Base-by-base conservation (phyloP, 2,113 vertebrate species). In the Mustelus asterias region DNA sequence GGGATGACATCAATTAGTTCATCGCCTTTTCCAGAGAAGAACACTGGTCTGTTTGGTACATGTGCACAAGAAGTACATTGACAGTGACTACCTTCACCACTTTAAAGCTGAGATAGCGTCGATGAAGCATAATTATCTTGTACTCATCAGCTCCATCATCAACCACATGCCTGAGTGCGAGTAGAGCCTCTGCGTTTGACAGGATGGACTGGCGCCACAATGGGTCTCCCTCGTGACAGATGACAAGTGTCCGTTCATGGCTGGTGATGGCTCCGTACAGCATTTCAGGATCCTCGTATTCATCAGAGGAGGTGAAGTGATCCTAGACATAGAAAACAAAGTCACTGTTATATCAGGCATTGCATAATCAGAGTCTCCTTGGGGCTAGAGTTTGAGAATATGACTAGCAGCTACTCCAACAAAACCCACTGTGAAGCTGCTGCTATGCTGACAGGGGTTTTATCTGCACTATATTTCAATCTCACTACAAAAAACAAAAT, bases 91-190 rank as follows among this genome's bases (percentile, higher is more conserved):
- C 99, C 99, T 99, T 99, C 97, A 99, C 99, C 96, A 99, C 99
- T 97, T 99, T 99, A 97, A 99, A 99, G 97, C 98, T 99, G 97
- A 99, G 97, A 97, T 99, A 99, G 96, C 98, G 98, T 97, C 98
- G 98, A 97, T 99, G 99, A 37, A 99, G 98, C 99, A 99, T 99
- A 97, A 99, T 99, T 97, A 99, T 98, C 98, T 99, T 99, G 96
- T 99, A 99, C 96, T 99, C 99, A 0, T 99, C 99, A 0, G 98
- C 97, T 78, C 99, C 99, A 96, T 99, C 99, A 4, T 99, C 99
- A 33, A 99, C 98, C 97, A 99, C 98, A 0, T 99, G 99, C n/a
- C 99, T 97, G 95, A 99, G 97, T 0, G 99, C 99, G 58, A 99
- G 98, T 96, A 99, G 98, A 83, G 99, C 98, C 96, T 99, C 98